Percentiles rank a stretch among this genome's conserved stretches.
phyloP scores from a whole-genome alignment of 2,797 vertebrate genomes.

The Xenops minutus region DNA sequence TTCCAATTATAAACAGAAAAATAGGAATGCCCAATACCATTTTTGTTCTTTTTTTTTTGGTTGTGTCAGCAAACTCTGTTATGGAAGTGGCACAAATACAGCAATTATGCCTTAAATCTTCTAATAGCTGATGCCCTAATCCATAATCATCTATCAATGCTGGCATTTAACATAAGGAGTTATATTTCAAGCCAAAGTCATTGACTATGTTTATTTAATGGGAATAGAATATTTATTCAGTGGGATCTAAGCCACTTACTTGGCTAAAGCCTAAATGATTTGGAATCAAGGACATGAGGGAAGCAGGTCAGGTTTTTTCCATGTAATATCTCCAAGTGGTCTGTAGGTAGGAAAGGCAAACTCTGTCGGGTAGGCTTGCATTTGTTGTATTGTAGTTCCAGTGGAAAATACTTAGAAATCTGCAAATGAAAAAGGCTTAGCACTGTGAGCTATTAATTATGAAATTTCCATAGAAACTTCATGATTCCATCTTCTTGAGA shows the following conservation, averaged over 20 bases:
- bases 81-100: neutral
- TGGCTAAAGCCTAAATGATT: neutral
- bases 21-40: neutral
- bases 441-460: neutral
- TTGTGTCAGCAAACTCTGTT: neutral
- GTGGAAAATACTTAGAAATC: neutral
- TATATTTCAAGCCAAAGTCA: neutral
- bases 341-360: neutral
- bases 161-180: neutral
- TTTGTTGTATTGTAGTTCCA: neutral
- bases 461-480: constrained; percentile 28
- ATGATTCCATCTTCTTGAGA: neutral
- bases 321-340: neutral
- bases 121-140: neutral
- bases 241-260: neutral
- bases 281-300: neutral
- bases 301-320: neutral
- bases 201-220: neutral
- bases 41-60: neutral
- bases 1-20: neutral
- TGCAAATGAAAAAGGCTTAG: neutral
- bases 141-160: neutral
- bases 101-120: neutral
- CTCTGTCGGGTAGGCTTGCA: neutral
- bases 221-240: neutral